These are phyloP conservation scores for Rhagoletis pomonella DNA, from an alignment of 1,140 invertebrate genomes.

Conservation along the genomic window DNA sequence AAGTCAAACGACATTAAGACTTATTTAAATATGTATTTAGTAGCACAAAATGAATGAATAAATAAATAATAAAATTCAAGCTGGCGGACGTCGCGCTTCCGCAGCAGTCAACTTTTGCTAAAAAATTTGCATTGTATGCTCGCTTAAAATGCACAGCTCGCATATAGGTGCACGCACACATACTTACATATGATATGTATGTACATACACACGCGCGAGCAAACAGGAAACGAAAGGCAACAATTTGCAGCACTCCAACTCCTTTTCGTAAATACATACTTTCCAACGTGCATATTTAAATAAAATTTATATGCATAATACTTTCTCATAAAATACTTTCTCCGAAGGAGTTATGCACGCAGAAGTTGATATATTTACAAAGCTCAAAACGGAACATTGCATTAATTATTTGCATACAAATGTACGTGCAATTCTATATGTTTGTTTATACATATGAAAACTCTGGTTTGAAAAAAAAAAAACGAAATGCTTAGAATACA, in stretches of 20 bases:
- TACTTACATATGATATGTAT: neutral
- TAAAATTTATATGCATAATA: neutral
- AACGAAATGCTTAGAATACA: constrained; percentile 1
- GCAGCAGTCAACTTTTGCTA: constrained; percentile 28
- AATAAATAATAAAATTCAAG: constrained; percentile 4
- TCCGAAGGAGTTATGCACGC: neutral
- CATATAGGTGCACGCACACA: too few species aligned
- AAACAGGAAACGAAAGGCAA: constrained; percentile 16
- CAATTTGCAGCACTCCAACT: neutral
- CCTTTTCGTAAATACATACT: neutral
- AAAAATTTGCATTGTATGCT: neutral
- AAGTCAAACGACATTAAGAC: constrained; percentile 28
- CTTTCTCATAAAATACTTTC: constrained; percentile 31
- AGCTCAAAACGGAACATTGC: neutral
- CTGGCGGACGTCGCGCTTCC: constrained; percentile 11
- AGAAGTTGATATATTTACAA: neutral
- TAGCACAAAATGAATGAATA: neutral
- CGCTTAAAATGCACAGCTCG: neutral
- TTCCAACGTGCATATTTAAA: neutral
- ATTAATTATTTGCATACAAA: neutral
- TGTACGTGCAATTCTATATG: neutral
- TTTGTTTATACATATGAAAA: neutral
- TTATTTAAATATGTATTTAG: neutral
- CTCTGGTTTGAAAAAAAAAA: neutral
- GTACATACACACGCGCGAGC: neutral